phyloP scores from a whole-genome alignment of 2,797 vertebrate species.

The Alexandromys oeconomus region DNA sequence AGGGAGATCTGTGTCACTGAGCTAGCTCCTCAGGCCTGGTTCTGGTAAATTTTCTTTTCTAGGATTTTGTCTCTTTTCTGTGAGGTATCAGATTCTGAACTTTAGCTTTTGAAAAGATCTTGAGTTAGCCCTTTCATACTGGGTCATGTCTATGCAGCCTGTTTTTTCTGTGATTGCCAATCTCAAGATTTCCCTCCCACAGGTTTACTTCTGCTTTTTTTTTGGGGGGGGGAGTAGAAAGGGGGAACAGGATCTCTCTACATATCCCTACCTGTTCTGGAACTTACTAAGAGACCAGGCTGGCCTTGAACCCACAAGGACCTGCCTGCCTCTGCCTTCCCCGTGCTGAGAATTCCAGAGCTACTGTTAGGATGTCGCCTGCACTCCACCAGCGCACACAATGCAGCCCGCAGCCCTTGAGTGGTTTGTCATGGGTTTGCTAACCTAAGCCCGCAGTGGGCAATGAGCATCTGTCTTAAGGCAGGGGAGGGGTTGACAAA shows the following conservation, averaged over 20 bases:
- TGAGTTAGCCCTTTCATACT: background rate
- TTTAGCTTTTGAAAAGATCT: background rate
- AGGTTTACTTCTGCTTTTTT: background rate
- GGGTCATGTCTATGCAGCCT: background rate
- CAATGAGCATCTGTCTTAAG: background rate
- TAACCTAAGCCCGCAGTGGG: background rate
- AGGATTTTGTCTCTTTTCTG: background rate
- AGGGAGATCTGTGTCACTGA: background rate
- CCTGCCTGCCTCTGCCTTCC: background rate
- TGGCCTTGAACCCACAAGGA: background rate
- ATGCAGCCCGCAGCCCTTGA: background rate
- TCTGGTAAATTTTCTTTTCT: constrained; percentile 32
- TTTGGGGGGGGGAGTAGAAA: accelerated
- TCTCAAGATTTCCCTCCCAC: background rate
- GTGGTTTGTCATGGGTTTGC: constrained; percentile 51
- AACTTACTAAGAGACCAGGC: background rate
- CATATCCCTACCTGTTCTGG: background rate
- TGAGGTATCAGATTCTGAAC: background rate
- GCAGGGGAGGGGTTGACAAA: background rate
- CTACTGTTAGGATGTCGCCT: background rate
- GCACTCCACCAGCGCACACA: background rate
- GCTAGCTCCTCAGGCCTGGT: background rate
- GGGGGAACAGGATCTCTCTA: background rate
- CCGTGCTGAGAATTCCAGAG: background rate
- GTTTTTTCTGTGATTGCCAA: background rate